phyloP scores from a whole-genome alignment of 2,113 vertebrate species.

The Mormyrus iriodes region DNA sequence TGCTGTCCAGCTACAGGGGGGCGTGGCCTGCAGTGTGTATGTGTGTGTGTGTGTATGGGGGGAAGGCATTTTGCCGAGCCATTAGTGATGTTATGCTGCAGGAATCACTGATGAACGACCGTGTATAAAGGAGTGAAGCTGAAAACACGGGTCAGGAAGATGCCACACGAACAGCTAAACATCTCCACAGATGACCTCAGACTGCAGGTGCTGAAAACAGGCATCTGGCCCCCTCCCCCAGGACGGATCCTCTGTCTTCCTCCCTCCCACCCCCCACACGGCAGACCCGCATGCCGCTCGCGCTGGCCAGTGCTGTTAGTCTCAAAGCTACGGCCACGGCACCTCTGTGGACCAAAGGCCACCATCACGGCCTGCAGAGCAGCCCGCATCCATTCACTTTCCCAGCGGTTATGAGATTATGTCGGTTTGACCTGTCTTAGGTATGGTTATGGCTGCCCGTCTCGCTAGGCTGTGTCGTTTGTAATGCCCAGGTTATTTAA shows the following conservation, averaged over 20 bases:
- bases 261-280: neutral
- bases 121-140: neutral
- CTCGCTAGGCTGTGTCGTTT: neutral
- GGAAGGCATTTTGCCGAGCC: neutral
- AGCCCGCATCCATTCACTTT: neutral
- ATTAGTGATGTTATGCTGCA: neutral
- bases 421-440: neutral
- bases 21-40: neutral
- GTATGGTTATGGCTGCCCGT: neutral
- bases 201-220: neutral
- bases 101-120: neutral
- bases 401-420: neutral
- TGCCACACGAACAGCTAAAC: neutral
- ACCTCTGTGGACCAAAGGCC: neutral
- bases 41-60: neutral
- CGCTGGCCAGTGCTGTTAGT: neutral
- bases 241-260: neutral
- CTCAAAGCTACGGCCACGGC: too few relatives aligned
- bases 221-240: neutral
- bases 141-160: neutral
- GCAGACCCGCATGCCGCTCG: neutral
- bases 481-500: neutral
- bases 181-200: conserved; percentile 3
- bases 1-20: neutral
- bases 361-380: neutral